A percentile compares a stretch with the other conserved stretches of the same genome.
phyloP scores from a whole-genome alignment of 92 coral and sea anemone genomes.

The Paramuricea clavata region DNA sequence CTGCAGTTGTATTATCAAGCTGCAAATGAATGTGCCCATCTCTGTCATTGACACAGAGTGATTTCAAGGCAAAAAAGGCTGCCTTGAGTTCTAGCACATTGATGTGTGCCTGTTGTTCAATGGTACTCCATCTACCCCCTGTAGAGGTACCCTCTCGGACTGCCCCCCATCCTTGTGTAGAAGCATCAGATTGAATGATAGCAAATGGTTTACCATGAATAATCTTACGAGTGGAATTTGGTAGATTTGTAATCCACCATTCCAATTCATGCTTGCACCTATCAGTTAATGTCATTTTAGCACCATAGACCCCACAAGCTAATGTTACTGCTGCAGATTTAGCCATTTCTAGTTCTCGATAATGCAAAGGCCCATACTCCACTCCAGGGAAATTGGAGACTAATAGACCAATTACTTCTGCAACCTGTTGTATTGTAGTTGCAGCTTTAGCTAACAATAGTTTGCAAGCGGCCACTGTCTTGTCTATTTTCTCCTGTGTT shows the following conservation, averaged over 20 bases:
- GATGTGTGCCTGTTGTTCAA: slow-evolving; percentile 2
- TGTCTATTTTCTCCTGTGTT: slow-evolving; percentile 36
- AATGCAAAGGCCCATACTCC: slow-evolving; percentile 64
- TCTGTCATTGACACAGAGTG: not conserved
- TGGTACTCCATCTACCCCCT: slow-evolving; percentile 1
- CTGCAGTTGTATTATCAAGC: slow-evolving; percentile 73
- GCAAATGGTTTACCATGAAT: not conserved
- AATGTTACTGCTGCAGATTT: slow-evolving; percentile 34
- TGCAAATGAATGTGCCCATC: slow-evolving; percentile 12
- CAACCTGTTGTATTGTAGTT: slow-evolving; percentile 44
- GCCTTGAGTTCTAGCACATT: slow-evolving; percentile 69
- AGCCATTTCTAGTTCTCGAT: slow-evolving; percentile 50
- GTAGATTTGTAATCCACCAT: not conserved
- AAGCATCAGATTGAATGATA: slow-evolving; percentile 17
- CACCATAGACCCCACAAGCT: not conserved
- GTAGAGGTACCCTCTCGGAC: not conserved
- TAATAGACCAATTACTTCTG: slow-evolving; percentile 55
- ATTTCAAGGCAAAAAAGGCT: slow-evolving; percentile 73
- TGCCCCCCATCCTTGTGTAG: not conserved
- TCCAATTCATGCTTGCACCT: not conserved
- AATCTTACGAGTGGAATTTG: not conserved
- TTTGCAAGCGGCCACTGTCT: slow-evolving; percentile 9
- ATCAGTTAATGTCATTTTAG: not conserved
- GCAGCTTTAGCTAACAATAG: not conserved
- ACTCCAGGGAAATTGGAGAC: slow-evolving; percentile 61